Evolutionary conservation across 2,113 vertebrate species (phyloP), one percentile per base, ranked within the genome.

Genomic region (Pterocles orientalis): DNA sequence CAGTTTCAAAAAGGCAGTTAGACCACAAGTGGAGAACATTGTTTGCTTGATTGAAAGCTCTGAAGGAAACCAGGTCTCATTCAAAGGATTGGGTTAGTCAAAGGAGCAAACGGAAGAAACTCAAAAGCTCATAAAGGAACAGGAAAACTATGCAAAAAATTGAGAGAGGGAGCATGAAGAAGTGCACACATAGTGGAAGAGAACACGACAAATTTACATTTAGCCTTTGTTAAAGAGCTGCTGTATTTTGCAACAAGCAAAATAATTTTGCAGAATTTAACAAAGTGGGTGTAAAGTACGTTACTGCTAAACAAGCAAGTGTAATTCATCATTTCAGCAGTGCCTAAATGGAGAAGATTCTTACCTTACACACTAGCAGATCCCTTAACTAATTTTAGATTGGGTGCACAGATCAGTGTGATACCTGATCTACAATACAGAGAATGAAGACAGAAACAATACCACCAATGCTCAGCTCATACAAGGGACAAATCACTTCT

Each of bases 271-370:
- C 12, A 68, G 47, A 89, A 48, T 60, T 75, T 60, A 82, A 7
- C 2, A 0, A 61, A 61, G 10, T 26, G 8, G 0, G 2, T 14
- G 16, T 73, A 58, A 81, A 36, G 18, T 14, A 12, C 10, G 4
- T 70, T 66, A 53, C 25, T 15, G 66, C 18, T 62, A 70, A 15
- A 39, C 21, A 75, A 68, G 11, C 7, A 82, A 78, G 29, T 2
- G 15, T 47, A 47, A 56, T 56, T 82, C 24, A 15, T 78, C 68
- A 9, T 12, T 26, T 41, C 60, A 87, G 13, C 2, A 3, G 34
- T 17, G 61, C 11, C 10, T 51, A 7, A 56, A 36, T 7, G 25
- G 31, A 70, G 26, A 5, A 61, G 60, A 68, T 36, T 81, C 76
- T 83, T 65, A 62, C 12, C 16, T 60, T 4, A 23, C 41, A 60